Percentiles rank a stretch among this genome's conserved stretches.
phyloP scores from a whole-genome alignment of 2,888 invertebrate genomes.

The Theretra japonica region DNA sequence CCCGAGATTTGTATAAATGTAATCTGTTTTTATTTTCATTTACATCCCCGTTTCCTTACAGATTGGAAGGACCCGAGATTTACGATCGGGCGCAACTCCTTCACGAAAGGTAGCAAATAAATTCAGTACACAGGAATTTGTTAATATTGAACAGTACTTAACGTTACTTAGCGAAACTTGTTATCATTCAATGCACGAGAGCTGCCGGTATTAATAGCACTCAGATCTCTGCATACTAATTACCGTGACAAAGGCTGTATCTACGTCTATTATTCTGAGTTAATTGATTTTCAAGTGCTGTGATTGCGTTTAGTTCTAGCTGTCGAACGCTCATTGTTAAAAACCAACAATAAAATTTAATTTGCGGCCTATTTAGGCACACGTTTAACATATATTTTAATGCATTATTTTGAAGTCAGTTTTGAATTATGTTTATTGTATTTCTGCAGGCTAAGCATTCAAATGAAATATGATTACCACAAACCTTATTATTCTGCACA shows the following conservation, averaged over 20 bases:
- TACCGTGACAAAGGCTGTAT: constrained; percentile 31
- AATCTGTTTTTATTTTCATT: constrained; percentile 36
- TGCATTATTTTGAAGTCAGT: not conserved
- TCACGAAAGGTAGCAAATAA: constrained; percentile 15
- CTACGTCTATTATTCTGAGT: constrained; percentile 30
- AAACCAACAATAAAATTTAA: not conserved
- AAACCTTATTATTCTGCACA: too few relatives aligned
- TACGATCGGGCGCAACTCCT: constrained; percentile 11
- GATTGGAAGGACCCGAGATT: constrained; percentile 16
- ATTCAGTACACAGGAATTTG: constrained; percentile 16
- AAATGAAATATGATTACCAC: too few relatives aligned
- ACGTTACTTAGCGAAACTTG: constrained; percentile 37
- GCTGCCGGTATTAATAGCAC: constrained; percentile 40
- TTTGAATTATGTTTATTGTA: too few relatives aligned
- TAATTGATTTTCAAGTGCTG: constrained; percentile 28
- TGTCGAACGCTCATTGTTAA: constrained; percentile 22
- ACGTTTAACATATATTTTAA: not conserved
- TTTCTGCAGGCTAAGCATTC: too few relatives aligned
- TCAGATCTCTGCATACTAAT: constrained; percentile 46
- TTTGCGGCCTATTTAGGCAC: not conserved
- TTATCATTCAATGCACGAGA: constrained; percentile 39
- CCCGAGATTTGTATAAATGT: constrained; percentile 22
- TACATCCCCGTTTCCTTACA: constrained; percentile 12
- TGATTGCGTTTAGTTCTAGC: constrained; percentile 21
- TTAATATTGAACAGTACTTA: constrained; percentile 28